Conservation (phyloP, 2,888 invertebrate genomes). For the Biston stratarius region DNA sequence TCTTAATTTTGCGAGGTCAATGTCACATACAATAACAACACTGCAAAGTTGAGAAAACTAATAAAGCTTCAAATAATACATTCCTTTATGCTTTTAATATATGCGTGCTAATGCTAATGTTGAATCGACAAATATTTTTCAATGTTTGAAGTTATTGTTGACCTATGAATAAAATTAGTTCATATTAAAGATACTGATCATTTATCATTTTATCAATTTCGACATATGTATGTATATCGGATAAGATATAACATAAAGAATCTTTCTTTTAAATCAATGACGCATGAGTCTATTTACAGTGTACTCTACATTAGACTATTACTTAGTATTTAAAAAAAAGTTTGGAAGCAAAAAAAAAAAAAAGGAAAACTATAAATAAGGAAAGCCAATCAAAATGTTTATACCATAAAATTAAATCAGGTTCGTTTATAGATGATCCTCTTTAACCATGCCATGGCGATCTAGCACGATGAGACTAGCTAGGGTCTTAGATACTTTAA, state of each 20-base stretch:
- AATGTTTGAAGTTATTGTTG: constrained; percentile 32
- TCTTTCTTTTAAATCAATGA: constrained; percentile 32
- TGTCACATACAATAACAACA: constrained; percentile 31
- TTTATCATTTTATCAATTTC: constrained; percentile 18
- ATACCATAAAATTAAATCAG: constrained; percentile 39
- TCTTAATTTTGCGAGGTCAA: constrained; percentile 28
- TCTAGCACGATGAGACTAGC: constrained; percentile 59
- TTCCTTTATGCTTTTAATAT: constrained; percentile 11
- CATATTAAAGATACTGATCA: constrained; percentile 10
- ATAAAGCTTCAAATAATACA: constrained; percentile 27
- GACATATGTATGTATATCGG: not conserved
- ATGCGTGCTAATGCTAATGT: constrained; percentile 8
- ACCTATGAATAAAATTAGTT: constrained; percentile 22
- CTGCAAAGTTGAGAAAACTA: constrained; percentile 36
- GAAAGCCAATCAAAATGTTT: not conserved
- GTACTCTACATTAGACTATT: constrained; percentile 12
- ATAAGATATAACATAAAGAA: not conserved
- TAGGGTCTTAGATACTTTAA: constrained; percentile 48
- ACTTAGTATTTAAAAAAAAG: constrained; percentile 10
- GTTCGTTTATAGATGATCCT: constrained; percentile 54
- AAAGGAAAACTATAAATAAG: constrained; percentile 6
- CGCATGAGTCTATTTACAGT: constrained; percentile 19
- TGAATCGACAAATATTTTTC: constrained; percentile 16
- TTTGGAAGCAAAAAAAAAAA: constrained; percentile 2
- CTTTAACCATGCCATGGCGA: constrained; percentile 70